phyloP scores from a whole-genome alignment of 2,888 invertebrate genomes.

The Lypha dubia region DNA sequence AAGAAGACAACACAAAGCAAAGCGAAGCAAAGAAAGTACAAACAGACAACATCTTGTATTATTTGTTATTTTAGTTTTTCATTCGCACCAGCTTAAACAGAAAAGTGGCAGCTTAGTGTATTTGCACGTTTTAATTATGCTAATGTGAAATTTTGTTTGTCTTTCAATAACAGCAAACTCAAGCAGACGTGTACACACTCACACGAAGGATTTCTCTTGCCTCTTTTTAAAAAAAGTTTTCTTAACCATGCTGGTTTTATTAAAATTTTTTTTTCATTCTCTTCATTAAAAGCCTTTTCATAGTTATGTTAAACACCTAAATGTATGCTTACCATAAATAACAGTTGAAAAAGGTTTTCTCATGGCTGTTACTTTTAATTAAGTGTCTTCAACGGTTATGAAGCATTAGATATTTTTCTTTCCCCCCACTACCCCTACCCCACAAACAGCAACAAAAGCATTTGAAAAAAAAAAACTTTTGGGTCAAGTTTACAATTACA shows the following conservation, averaged over 20 bases:
- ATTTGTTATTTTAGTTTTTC: constrained; percentile 11
- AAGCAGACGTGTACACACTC: neutral
- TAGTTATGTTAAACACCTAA: constrained; percentile 37
- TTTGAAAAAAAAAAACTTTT: constrained; percentile 35
- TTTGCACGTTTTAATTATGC: constrained; percentile 75
- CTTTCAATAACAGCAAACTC: constrained; percentile 32
- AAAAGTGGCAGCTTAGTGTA: constrained; percentile 54
- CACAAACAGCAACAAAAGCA: neutral
- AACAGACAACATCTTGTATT: constrained; percentile 12
- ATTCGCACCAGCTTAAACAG: constrained; percentile 33
- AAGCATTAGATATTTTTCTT: neutral
- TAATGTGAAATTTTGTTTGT: constrained; percentile 72
- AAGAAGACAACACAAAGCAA: too few relatives aligned
- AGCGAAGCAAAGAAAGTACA: neutral
- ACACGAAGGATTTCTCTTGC: neutral
- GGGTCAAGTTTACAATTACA: constrained; percentile 65
- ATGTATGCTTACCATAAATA: constrained; percentile 60
- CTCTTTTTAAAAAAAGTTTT: neutral
- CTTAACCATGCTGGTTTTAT: constrained; percentile 8
- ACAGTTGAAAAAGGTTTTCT: constrained; percentile 48
- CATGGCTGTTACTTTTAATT: constrained; percentile 58
- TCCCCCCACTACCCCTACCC: neutral
- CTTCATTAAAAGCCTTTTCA: constrained; percentile 4
- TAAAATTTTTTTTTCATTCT: neutral
- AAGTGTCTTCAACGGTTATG: constrained; percentile 14